Base-by-base conservation (phyloP, 2,113 vertebrate genomes). In the Megaptera novaeangliae region DNA sequence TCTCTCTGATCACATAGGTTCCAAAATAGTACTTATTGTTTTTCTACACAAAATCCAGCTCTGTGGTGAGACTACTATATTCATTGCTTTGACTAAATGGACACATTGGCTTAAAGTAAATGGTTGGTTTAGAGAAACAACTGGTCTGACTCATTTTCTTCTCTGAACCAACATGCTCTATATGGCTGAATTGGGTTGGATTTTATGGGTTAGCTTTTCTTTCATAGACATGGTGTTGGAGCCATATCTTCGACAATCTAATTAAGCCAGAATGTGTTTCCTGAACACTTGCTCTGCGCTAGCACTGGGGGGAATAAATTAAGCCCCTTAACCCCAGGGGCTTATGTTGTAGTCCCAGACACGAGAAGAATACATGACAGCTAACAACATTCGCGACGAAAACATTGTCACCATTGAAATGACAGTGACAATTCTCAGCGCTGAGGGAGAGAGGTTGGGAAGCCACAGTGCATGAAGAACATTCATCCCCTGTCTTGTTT, bases 141-240 rank as follows among this genome's bases (percentile, higher is more conserved):
- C 64, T 57, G 84, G 39, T 31, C 15, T 57, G 64, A 84, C 57
- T 57, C 31, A 3, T 96, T 96, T 92, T 84, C 29, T 92, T 59
- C 84, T 89, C 29, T 64, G 71, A 89, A 44, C 66, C 15, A 29
- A 46, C 4, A 0, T 5, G 6, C 20, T 36, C 7, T 27, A 3
- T 34, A 3, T 39, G 83, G 46, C 57, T 69, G 83, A 39, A 0
- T 0, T 21, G 20, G 52, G 18, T 41, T 84, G 44, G 36, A 25
- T 80, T 71, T 57, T 18, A 49, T 59, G 27, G 10, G 8, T 63
- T 68, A 0, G 13, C 87, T 69, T 85, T 52, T 86, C 39, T 96
- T 69, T 52, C 4, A 4, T 0, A 59, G 64, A 59, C 11, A 34
- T 5, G 8, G 63, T 6, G 6, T 36, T 14, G 1, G 27, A 49